phyloP scores from a whole-genome alignment of 2,888 invertebrate genomes.

The Chirona hameri region DNA sequence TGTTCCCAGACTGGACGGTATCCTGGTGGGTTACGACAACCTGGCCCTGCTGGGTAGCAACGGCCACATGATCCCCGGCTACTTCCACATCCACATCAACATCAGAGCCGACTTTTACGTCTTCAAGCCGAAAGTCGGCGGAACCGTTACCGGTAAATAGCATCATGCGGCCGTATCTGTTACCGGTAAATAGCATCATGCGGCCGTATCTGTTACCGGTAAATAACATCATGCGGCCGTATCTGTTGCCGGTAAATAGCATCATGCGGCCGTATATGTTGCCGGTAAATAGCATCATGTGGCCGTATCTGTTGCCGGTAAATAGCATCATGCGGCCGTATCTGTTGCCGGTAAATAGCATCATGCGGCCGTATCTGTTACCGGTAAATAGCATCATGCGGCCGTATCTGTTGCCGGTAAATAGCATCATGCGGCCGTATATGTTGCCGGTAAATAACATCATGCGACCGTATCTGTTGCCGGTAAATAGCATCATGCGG shows the following conservation, averaged over 20 bases:
- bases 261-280: no score
- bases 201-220: no score
- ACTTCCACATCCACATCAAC: not conserved
- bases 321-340: not conserved
- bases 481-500: not conserved
- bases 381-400: not conserved
- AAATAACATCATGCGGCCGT: no score
- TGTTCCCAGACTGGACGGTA: not conserved
- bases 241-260: not conserved
- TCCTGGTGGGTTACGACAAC: constrained; percentile 3
- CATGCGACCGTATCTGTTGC: no score
- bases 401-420: not conserved
- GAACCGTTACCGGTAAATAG: not conserved
- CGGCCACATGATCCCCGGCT: not conserved
- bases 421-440: no score
- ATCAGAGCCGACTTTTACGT: not conserved
- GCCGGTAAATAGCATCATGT: no score
- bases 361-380: no score
- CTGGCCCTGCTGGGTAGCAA: not conserved
- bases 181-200: not conserved
- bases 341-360: no score
- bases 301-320: not conserved
- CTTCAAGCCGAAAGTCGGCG: not conserved
- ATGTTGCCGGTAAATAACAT: no score
- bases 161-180: no score